Percentiles rank a stretch among this genome's conserved stretches.
These are phyloP conservation scores for Sorex maritimensis DNA, from an alignment of 2,797 vertebrate species.

Conservation along the genomic window DNA sequence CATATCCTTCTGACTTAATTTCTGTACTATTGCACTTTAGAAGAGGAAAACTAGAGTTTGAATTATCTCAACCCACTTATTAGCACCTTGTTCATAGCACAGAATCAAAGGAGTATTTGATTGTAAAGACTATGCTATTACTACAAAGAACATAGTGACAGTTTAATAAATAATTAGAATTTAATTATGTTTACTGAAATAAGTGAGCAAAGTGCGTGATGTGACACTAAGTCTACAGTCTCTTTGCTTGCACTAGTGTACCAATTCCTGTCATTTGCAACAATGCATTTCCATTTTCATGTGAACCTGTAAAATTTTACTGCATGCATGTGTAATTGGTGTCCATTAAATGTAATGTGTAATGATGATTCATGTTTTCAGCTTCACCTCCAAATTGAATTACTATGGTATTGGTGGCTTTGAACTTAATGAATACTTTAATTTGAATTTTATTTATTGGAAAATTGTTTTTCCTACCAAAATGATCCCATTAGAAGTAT, in stretches of 20 bases:
- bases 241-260: slow-evolving; percentile 43
- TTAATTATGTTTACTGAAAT: slow-evolving; percentile 34
- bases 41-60: slow-evolving; percentile 4
- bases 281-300: slow-evolving; percentile 51
- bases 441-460: slow-evolving; percentile 67
- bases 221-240: not conserved
- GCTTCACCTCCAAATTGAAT: slow-evolving; percentile 54
- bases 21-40: not conserved
- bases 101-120: slow-evolving; percentile 53
- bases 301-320: slow-evolving; percentile 25
- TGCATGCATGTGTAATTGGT: slow-evolving; percentile 20
- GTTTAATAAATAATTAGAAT: slow-evolving; percentile 67
- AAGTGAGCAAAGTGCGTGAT: not conserved
- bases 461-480: slow-evolving; percentile 76
- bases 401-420: slow-evolving; percentile 58
- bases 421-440: slow-evolving; percentile 81
- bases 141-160: slow-evolving; percentile 38
- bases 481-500: slow-evolving; percentile 82
- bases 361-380: slow-evolving; percentile 36
- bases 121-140: slow-evolving; percentile 46
- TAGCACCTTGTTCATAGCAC: slow-evolving; percentile 9
- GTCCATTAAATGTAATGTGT: slow-evolving; percentile 61
- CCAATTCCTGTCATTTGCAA: slow-evolving; percentile 50
- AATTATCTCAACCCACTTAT: not conserved
- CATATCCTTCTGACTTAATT: slow-evolving; percentile 61